Percentiles rank a stretch among this genome's conserved stretches.
phyloP scores from a whole-genome alignment of 2,113 vertebrate species.

The Riparia riparia region DNA sequence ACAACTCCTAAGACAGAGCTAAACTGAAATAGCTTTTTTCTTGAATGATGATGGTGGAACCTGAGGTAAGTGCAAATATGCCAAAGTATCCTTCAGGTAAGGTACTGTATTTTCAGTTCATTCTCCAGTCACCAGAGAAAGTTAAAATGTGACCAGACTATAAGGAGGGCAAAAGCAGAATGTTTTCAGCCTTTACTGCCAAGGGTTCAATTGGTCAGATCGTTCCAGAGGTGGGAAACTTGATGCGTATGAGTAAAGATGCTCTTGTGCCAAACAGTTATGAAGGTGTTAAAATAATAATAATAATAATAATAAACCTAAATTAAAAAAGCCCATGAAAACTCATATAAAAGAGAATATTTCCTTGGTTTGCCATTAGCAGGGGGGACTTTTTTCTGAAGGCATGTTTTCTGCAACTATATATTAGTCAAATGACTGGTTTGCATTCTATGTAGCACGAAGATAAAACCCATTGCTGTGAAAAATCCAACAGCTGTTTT shows the following conservation, averaged over 20 bases:
- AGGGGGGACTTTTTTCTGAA: neutral
- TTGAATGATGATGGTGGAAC: neutral
- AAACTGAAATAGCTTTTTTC: neutral
- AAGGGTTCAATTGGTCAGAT: neutral
- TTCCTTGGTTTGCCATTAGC: neutral
- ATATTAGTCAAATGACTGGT: slow-evolving; percentile 29
- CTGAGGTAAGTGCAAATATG: slow-evolving; percentile 34
- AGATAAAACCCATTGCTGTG: slow-evolving; percentile 45
- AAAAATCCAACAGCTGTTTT: slow-evolving; percentile 66
- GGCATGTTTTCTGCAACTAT: slow-evolving; percentile 12
- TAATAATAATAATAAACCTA: too few relatives aligned
- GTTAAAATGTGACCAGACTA: neutral
- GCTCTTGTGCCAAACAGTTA: neutral
- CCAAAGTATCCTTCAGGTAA: neutral
- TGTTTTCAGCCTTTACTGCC: neutral
- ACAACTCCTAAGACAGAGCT: neutral
- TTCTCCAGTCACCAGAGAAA: neutral
- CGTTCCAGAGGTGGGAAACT: neutral
- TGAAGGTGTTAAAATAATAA: neutral
- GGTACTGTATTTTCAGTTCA: neutral
- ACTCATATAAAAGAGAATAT: neutral
- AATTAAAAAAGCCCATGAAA: neutral
- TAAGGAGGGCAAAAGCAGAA: neutral
- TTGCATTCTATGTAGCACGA: slow-evolving; percentile 28
- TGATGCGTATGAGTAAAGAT: neutral